Conservation (phyloP, 2,888 invertebrate species). For the Bruchidius siliquastri region DNA sequence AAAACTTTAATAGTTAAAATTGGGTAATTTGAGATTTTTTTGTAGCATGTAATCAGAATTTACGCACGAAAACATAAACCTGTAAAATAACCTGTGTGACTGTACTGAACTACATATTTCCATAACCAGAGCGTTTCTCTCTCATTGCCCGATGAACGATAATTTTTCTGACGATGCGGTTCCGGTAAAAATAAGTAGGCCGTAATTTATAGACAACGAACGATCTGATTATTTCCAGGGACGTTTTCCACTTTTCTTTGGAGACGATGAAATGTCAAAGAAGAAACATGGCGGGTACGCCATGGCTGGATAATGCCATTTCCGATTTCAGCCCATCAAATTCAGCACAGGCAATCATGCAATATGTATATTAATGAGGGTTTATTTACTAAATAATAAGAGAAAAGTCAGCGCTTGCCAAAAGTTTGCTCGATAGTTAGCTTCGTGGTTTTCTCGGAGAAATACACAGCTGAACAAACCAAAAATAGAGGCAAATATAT, state of each 20-base stretch:
- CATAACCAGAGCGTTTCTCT: not conserved
- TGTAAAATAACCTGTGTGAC: no score
- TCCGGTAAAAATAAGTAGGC: not conserved
- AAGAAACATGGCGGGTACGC: conserved; percentile 16
- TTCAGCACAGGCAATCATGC: conserved; percentile 24
- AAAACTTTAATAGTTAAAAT: no score
- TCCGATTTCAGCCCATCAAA: conserved; percentile 22
- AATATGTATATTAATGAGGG: conserved; percentile 25
- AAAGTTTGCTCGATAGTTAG: not conserved
- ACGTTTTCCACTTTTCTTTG: conserved; percentile 13
- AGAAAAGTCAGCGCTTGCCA: not conserved
- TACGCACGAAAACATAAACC: no score
- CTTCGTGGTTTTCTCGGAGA: no score
- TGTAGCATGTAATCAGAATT: no score
- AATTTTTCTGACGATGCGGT: not conserved
- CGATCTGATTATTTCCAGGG: not conserved
- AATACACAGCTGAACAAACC: no score
- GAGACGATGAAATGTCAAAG: conserved; percentile 24
- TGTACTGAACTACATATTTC: not conserved
- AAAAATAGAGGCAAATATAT: no score
- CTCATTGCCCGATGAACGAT: not conserved
- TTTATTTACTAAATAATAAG: not conserved
- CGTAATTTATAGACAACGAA: not conserved
- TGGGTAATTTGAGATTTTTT: no score
- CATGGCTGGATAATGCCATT: conserved; percentile 18